Base-by-base conservation (phyloP, 2,797 vertebrate species). In the Micromesistius poutassou region DNA sequence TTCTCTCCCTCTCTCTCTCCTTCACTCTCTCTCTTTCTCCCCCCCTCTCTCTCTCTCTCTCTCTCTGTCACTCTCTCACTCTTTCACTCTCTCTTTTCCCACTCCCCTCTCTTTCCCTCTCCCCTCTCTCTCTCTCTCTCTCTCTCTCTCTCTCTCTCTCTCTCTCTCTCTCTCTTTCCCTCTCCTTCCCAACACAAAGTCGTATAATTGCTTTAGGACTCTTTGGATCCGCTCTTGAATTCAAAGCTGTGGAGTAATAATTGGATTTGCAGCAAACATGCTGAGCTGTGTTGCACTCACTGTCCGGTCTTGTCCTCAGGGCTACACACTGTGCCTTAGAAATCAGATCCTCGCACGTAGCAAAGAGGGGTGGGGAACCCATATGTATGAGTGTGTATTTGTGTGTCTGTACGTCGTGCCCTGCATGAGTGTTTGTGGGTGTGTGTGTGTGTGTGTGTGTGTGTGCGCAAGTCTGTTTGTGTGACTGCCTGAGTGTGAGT, bases 231-330 rank as follows among this genome's bases (percentile, higher is more conserved):
- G 92, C 89, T 94, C 93, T 92, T 94, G 93, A 93, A 96, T 95
- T 95, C 92, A 95, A 96, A 93, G 92, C 94, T 93, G 93, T 89
- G 90, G 92, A 94, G 93, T 93, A 94, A 94, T 95, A 95, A 95
- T 94, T 95, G 94, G 95, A 95, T 95, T 95, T 95, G 92, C 92
- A 89, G 93, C 91, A 95, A 95, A 95, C 94, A 95, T 94, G 94
- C 94, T 95, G 95, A 96, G 95, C 91, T 94, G 89, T 93, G 94
- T 93, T 93, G 86, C 92, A 93, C 88, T 93, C 87, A 88, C 91
- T 94, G 93, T 95, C 91, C 90, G 87, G 87, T 84, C 87, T 84
- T 91, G 88, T 95, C 93, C 94, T 94, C 84, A 35, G 94, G 93
- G 93, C 89, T 88, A 86, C 83, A 86, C 84, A 82, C 84, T 90